Evolutionary conservation across 2,888 invertebrate species (phyloP), one percentile per base, ranked within the genome.

Genomic region (Maniola hyperantus): DNA sequence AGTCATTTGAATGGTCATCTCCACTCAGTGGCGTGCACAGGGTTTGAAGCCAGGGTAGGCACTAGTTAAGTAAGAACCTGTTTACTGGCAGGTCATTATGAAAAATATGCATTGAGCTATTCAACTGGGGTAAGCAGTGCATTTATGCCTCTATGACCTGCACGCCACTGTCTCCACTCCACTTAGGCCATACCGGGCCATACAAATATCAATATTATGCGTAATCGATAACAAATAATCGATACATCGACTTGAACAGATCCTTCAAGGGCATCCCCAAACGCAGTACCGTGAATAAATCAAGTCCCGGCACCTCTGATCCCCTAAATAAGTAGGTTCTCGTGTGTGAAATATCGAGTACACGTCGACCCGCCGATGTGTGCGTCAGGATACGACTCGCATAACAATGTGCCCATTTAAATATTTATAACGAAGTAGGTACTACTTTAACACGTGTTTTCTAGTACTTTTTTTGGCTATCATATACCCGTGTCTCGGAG

Each of bases 291-390:
- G 78, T 83, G 86, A 86, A 91, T 90, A 91, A 89, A 88, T 90
- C 89, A 88, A 85, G 79, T 74, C 75, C 76, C 79, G 83, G 83
- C 84, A 86, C 85, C 87, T 88, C 86, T 86, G 89, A 90, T 89
- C 89, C 89, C 82, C 87, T 89, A 88, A 90, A 89, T 90, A 91
- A 91, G 87, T 89, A 82, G 82, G 79, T 80, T 79, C 82, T 82
- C 87, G 90, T 88, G 90, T 86, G 88, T 86, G 83, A 88, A 89
- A 89, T 90, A 90, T 90, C 85, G 88, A 91, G 79, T 77, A 74
- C 73, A 53, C 61, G 64, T 50, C 7, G 51, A 11, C 58, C 59
- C 50, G 53, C 10, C n/a, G 18, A 18, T 58, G 68, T 68, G 68
- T 68, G 55, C 64, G 68, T 10, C 18, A 13, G 6, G 59, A 57